These are phyloP conservation scores for Emberiza fucata DNA, from an alignment of 2,113 vertebrate species.

Conservation along the genomic window DNA sequence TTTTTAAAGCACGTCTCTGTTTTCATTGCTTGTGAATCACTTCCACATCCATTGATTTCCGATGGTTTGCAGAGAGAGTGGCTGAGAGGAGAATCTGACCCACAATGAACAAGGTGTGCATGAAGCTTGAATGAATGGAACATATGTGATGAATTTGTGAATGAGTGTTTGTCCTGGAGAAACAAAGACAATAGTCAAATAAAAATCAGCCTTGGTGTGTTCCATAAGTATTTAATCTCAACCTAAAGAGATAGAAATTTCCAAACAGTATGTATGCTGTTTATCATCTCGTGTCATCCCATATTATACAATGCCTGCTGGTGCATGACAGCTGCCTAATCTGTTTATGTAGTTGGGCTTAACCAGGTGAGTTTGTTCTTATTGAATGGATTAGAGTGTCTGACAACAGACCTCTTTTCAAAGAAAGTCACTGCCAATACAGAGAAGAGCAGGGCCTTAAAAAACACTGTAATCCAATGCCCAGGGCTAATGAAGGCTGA, in stretches of 20 bases:
- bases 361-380: constrained; percentile 66
- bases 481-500: background rate
- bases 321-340: constrained; percentile 47
- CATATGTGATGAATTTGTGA: constrained; percentile 30
- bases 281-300: constrained; percentile 26
- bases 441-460: constrained; percentile 35
- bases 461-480: constrained; percentile 32
- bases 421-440: constrained; percentile 44
- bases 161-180: constrained; percentile 5
- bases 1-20: background rate
- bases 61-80: background rate
- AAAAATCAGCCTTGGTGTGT: constrained; percentile 3
- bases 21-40: constrained; percentile 43
- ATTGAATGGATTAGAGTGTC: constrained; percentile 48
- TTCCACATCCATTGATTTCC: constrained; percentile 30
- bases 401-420: constrained; percentile 54
- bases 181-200: background rate
- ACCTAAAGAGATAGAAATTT: background rate
- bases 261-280: background rate
- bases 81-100: constrained; percentile 20
- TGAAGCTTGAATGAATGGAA: constrained; percentile 30
- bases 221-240: constrained; percentile 13
- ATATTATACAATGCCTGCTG: background rate
- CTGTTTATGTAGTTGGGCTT: constrained; percentile 48
- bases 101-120: background rate